Base-by-base conservation (phyloP, 2,888 invertebrate species). In the Drosophila subquinaria region DNA sequence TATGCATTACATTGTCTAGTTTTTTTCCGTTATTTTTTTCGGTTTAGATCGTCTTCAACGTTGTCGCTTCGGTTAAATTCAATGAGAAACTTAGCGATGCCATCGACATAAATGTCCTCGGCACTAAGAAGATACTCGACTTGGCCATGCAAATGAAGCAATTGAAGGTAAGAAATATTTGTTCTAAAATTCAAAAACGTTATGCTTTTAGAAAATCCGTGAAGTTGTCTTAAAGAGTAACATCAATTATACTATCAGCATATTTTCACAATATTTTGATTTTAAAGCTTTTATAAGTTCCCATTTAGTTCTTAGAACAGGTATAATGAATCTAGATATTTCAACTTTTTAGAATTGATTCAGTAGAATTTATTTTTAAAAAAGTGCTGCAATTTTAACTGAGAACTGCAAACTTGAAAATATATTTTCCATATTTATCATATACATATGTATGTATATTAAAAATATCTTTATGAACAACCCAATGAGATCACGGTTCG, bases 1-100 rank as follows among this genome's bases (percentile, higher is more conserved):
- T 77, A 83, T 86, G 76, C 71, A 81, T 79, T 80, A 60, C 77
- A 64, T 73, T 73, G 55, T 53, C 17, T 13, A 48, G 6, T 55
- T 23, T 35, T n/a, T 43, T 27, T 35, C 27, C n/a, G 23, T 35
- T 23, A 15, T 30, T 35, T 38, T 40, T 42, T 9, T 45, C 35
- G 57, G 56, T 42, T 45, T 76, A 93, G 93, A 92, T 93, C 82
- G 93, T 93, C 78, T 93, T 93, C 88, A 93, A 93, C 79, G 92
- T 93, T 73, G 93, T 93, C 73, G 93, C 93, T 45, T 93, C 93
- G 30, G 93, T 93, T 64, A 93, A 93, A 86, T 93, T 93, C 89
- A 93, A 93, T 89, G 93, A 93, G 88, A 92, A 92, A 82, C 90
- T 93, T 69, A 91, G 91, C 74, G 93, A 93, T 84, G 93, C 93